A percentile compares a stretch with the other conserved stretches of the same genome.
These are phyloP conservation scores for Nipponacmea schrenckii DNA, from an alignment of 2,888 invertebrate species.

Conservation along the genomic window DNA sequence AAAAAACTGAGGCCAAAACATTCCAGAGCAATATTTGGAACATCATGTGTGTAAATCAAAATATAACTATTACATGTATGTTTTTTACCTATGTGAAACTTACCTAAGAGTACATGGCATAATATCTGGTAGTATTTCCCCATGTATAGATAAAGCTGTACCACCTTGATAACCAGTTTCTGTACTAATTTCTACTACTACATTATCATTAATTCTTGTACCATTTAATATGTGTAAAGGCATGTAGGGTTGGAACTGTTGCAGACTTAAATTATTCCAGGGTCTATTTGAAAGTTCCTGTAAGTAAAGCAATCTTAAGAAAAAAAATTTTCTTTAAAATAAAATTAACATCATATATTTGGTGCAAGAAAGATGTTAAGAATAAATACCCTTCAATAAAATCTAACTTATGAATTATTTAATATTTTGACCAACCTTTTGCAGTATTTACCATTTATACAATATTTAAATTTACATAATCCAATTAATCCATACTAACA, in stretches of 20 bases:
- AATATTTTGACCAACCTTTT: too few species aligned
- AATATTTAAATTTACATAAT: too few species aligned
- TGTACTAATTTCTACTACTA: background rate
- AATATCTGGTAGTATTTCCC: background rate
- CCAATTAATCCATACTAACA: too few species aligned
- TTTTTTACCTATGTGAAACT: background rate
- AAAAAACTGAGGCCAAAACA: too few species aligned
- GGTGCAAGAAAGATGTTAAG: too few species aligned
- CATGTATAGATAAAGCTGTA: background rate
- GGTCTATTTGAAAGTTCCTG: constrained; percentile 32
- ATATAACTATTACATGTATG: too few species aligned
- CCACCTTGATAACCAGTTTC: constrained; percentile 7
- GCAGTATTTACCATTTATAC: too few species aligned
- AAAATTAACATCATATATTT: too few species aligned
- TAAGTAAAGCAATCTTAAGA: constrained; percentile 1
- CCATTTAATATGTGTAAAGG: background rate
- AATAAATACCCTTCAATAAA: too few species aligned
- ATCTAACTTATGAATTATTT: too few species aligned
- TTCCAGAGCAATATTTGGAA: too few species aligned
- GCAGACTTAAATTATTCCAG: constrained; percentile 55
- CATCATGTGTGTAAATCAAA: too few species aligned
- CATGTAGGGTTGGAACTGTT: constrained; percentile 47
- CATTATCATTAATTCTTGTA: background rate
- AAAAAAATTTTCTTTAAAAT: background rate
- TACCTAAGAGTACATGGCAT: background rate